phyloP scores from a whole-genome alignment of 2,113 vertebrate species.

The Aegithalos caudatus region DNA sequence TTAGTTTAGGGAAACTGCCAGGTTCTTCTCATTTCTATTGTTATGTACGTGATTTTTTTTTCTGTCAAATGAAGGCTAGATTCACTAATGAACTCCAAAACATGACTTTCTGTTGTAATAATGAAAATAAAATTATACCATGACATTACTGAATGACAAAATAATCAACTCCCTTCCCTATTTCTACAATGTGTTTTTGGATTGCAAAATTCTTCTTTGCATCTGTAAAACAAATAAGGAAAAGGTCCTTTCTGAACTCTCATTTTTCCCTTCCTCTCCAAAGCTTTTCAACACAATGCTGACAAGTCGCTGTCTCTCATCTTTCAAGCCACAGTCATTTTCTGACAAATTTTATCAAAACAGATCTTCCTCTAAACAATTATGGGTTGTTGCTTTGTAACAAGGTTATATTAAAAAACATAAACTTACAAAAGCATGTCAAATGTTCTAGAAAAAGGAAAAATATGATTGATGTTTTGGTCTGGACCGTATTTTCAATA shows the following conservation, averaged over 20 bases:
- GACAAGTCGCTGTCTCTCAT: background rate
- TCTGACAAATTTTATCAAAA: background rate
- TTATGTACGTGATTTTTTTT: background rate
- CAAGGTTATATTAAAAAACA: background rate
- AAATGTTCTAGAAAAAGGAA: background rate
- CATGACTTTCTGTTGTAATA: conserved; percentile 50
- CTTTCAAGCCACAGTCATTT: background rate
- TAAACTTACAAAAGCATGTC: background rate
- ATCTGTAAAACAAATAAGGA: conserved; percentile 47
- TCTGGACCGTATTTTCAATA: background rate
- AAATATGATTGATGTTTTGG: background rate
- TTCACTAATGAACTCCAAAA: conserved; percentile 60
- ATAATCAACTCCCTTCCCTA: conserved; percentile 13
- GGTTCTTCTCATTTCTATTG: conserved; percentile 42
- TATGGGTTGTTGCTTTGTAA: background rate
- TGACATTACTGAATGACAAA: conserved; percentile 62
- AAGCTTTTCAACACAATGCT: background rate
- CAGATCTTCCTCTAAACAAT: background rate
- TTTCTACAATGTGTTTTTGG: conserved; percentile 15
- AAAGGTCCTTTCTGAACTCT: background rate
- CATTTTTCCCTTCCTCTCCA: background rate
- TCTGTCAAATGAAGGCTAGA: conserved; percentile 50
- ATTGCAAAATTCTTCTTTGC: conserved; percentile 11
- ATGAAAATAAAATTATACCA: conserved; percentile 65
- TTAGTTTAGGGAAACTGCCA: conserved; percentile 4